A percentile compares a stretch with the other conserved stretches of the same genome.
phyloP scores from a whole-genome alignment of 2,888 invertebrate genomes.

The Anthrax anthrax region DNA sequence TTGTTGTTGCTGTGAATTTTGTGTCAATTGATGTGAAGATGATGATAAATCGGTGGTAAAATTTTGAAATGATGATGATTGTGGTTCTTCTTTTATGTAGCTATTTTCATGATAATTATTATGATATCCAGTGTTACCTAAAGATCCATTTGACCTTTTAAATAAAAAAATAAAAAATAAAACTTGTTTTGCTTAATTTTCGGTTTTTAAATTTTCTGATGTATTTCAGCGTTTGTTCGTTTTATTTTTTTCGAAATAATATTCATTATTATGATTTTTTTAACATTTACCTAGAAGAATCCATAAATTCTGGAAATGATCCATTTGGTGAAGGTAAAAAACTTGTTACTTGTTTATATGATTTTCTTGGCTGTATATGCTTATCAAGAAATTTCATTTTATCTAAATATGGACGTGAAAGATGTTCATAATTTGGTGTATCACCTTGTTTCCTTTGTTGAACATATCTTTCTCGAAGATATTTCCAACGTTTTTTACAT shows the following conservation, averaged over 20 bases:
- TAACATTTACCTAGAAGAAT: slow-evolving; percentile 16
- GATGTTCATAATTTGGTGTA: slow-evolving; percentile 32
- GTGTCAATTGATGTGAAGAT: neutral
- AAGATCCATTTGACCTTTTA: slow-evolving; percentile 28
- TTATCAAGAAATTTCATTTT: slow-evolving; percentile 35
- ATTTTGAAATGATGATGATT: slow-evolving; percentile 25
- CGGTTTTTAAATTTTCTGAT: too few relatives aligned
- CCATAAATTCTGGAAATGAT: slow-evolving; percentile 28
- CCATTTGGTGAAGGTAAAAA: slow-evolving; percentile 30
- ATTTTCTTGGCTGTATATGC: slow-evolving; percentile 33
- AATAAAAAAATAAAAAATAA: too few relatives aligned
- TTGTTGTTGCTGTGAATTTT: slow-evolving; percentile 18
- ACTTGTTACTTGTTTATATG: slow-evolving; percentile 30
- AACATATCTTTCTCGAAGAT: slow-evolving; percentile 32
- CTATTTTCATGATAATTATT: slow-evolving; percentile 1
- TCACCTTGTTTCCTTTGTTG: slow-evolving; percentile 34
- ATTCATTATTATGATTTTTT: too few relatives aligned
- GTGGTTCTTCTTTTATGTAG: slow-evolving; percentile 9
- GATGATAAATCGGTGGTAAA: slow-evolving; percentile 30
- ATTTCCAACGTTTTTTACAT: slow-evolving; percentile 35
- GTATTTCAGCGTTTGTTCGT: too few relatives aligned
- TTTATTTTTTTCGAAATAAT: too few relatives aligned
- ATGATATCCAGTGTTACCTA: slow-evolving; percentile 1
- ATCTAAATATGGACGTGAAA: slow-evolving; percentile 33
- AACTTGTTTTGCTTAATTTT: too few relatives aligned